Base-by-base conservation (phyloP, 2,888 invertebrate species). In the Lithophane leautieri region DNA sequence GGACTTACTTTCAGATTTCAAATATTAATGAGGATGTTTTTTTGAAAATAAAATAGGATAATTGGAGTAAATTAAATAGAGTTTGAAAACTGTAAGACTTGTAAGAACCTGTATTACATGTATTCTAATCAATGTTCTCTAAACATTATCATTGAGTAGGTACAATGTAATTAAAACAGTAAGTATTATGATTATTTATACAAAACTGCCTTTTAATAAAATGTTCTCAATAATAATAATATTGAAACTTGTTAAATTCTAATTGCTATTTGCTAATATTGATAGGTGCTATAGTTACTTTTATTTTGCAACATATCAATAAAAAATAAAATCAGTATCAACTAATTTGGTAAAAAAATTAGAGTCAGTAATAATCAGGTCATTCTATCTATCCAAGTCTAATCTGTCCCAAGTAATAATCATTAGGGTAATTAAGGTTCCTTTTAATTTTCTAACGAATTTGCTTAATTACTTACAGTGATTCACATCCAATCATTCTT, bases 381-480 rank as follows among this genome's bases (percentile, higher is more conserved):
- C 25, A 67, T 66, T 72, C 25, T 58, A 42, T 52, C 50, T 61
- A 22, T 34, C 12, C 12, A 52, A 16, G 9, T 58, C 4, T 66
- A 67, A 67, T 67, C 52, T 52, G 63, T 69, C 12, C 28, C 12
- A 65, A 52, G 52, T 56, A 70, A 71, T 68, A 14, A 73, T 70
- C 44, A 69, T 56, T 82, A 66, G n/a, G 50, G 42, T 12, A 50
- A 69, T 62, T 65, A 58, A 34, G 25, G 19, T 54, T 56, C 40
- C 22, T 66, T 50, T 66, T 52, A 71, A 75, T 70, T 58, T 70
- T 50, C 60, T 79, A 63, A 79, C 2, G 25, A 62, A 68, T 70
- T 68, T 42, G n/a, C 40, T 67, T 76, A 81, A 84, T 78, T 73
- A 71, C 47, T 4, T 34, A 74, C 11, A 58, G 52, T 83, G 77